A percentile compares a stretch with the other conserved stretches of the same genome.
Evolutionary conservation across 2,113 vertebrate species (phyloP).

Genomic region (Calypte anna): DNA sequence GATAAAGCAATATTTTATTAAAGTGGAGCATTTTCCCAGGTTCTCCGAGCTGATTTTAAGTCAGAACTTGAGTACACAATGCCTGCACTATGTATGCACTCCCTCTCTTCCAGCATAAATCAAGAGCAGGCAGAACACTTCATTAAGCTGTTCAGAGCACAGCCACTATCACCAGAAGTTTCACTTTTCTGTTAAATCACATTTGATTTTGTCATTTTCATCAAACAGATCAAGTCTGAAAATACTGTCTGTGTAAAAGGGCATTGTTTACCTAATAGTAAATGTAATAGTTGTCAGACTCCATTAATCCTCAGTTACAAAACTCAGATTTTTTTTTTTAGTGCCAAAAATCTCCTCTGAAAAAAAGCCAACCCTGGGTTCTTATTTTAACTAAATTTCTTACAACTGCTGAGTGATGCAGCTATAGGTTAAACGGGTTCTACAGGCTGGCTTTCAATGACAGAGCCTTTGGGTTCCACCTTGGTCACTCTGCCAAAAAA

Average conservation of each 20-base stretch:
- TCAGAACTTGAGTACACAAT: accelerated
- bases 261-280: background rate
- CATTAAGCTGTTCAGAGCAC: background rate
- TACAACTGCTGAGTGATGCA: background rate
- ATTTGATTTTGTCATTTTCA: background rate
- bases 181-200: background rate
- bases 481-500: background rate
- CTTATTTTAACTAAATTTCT: background rate
- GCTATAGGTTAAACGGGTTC: background rate
- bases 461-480: too few relatives aligned
- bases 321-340: background rate
- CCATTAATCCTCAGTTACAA: background rate
- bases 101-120: background rate
- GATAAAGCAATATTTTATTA: accelerated
- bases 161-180: background rate
- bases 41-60: background rate
- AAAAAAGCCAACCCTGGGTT: background rate
- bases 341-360: background rate
- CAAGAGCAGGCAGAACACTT: background rate
- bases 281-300: background rate
- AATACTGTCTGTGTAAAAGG: background rate
- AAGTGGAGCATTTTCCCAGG: background rate
- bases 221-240: background rate
- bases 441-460: background rate
- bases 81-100: accelerated